phyloP scores from a whole-genome alignment of 2,113 vertebrate genomes.

The Ammospiza nelsoni region DNA sequence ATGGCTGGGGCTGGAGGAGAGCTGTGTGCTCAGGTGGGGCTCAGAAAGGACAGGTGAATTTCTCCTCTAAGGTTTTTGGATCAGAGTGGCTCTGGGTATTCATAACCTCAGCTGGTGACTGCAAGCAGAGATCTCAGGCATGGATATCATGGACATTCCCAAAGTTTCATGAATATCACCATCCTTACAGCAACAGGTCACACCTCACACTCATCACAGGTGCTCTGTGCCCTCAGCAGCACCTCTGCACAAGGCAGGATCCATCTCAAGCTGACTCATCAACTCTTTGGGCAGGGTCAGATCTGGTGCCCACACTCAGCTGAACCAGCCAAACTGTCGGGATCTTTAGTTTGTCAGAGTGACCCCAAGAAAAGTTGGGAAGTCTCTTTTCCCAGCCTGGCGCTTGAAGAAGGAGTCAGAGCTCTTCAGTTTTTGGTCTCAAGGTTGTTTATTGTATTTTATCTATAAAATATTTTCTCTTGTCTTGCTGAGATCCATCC shows the following conservation, averaged over 20 bases:
- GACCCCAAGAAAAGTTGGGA: no score
- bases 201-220: neutral
- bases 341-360: no score
- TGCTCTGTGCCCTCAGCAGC: neutral
- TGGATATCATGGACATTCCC: neutral
- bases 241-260: neutral
- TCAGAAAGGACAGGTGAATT: neutral
- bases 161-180: fast-evolving
- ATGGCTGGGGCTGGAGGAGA: neutral
- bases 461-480: no score
- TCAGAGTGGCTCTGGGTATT: neutral
- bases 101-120: neutral
- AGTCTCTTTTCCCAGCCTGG: no score
- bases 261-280: neutral
- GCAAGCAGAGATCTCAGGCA: neutral
- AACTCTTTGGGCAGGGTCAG: neutral
- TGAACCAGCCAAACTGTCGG: neutral
- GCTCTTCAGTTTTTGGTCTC: no score
- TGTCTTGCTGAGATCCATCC: no score
- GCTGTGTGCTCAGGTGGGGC: neutral
- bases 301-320: neutral
- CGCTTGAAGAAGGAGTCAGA: no score
- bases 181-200: neutral
- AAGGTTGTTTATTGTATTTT: no score
- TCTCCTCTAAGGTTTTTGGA: neutral